Base-by-base conservation (phyloP, 2,113 vertebrate genomes). In the Heloderma charlesbogerti region DNA sequence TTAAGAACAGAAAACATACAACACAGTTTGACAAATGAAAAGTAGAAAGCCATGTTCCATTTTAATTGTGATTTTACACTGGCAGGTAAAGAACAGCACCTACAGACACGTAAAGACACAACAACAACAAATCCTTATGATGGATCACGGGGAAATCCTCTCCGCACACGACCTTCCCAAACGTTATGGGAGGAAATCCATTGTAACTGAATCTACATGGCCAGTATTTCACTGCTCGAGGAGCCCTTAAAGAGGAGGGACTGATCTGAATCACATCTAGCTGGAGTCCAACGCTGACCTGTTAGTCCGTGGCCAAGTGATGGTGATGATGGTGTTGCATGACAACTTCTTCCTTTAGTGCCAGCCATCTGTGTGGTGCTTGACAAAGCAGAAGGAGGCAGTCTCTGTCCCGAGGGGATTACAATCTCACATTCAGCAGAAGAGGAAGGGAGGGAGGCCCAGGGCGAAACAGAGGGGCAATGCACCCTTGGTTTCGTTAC, bases 1-100 rank as follows among this genome's bases (percentile, higher is more conserved):
- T 97, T 96, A 96, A 96, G 97, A 96, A 95, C 97, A 96, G 95
- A 96, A 96, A 87, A 94, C 0, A 0, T 91, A 57, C 91, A 86
- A 86, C 93, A 45, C 5, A 95, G 92, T 89, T 84, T 13, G 20
- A 92, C 92, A 90, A 93, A 54, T 27, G 85, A 90, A 96, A 92
- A 0, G 0, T 75, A 89, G 92, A 94, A 93, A 69, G 77, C 54
- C 84, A 93, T 95, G 92, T 90, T 92, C 86, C 22, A 75, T 90
- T 94, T 94, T 77, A 93, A 88, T 82, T 92, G 91, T 89, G 87
- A 93, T 88, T 92, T 92, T 37, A 88, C 10, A 89, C 60, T 37
- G 84, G 87, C 69, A 90, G 85, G 37, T 67, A 48, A 25, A 89
- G 92, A 91, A 72, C 10, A 51, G 51, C 51, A 86, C 34, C 60